Conservation (phyloP, 2,113 vertebrate species). For the Anarhynchus alexandrinus region DNA sequence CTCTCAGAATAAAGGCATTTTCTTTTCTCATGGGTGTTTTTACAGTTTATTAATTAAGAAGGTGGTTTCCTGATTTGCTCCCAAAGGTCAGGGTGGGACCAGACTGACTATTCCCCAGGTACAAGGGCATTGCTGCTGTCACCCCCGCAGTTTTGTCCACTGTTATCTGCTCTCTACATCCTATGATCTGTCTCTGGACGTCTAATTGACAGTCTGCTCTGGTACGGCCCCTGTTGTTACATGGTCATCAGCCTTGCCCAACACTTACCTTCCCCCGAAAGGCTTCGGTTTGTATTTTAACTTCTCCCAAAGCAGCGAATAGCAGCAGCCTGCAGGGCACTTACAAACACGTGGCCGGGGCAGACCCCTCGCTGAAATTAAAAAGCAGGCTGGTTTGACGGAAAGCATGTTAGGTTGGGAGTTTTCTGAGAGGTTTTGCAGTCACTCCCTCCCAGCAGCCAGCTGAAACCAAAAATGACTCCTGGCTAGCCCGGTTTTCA, state of each 20-base stretch:
- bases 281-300: neutral
- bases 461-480: neutral
- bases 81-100: neutral
- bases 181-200: neutral
- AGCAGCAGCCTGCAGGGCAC: neutral
- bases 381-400: neutral
- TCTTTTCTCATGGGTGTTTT: conserved; percentile 65
- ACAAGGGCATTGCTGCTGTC: neutral
- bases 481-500: neutral
- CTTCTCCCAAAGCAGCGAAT: neutral
- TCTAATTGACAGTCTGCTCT: neutral
- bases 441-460: neutral
- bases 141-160: neutral
- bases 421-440: neutral
- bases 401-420: neutral
- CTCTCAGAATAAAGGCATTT: conserved; percentile 69
- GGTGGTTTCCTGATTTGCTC: conserved; percentile 1
- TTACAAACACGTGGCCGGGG: rapidly evolving
- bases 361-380: neutral
- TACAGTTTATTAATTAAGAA: conserved; percentile 58
- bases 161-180: neutral
- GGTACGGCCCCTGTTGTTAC: neutral
- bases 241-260: neutral
- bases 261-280: neutral
- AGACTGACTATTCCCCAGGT: neutral